Evolutionary conservation across 1,140 invertebrate species (phyloP).

Genomic region (Brachionus paranguensis): DNA sequence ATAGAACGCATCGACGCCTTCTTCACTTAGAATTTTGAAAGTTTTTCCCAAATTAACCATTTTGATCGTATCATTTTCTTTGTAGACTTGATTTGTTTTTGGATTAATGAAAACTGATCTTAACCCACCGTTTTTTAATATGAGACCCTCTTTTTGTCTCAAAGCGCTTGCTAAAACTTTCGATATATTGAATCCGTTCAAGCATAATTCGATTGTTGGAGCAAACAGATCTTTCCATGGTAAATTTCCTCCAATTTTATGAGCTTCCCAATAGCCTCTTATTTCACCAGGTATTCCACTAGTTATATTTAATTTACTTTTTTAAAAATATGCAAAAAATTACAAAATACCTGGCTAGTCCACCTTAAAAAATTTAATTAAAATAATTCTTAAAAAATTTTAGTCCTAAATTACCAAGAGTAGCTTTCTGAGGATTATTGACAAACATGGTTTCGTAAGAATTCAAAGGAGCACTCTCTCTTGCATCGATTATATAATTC

Average conservation of each 20-base stretch:
- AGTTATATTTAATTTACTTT: slow-evolving; percentile 46
- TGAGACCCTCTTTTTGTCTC: slow-evolving; percentile 38
- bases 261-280: slow-evolving; percentile 74
- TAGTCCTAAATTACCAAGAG: not conserved
- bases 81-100: slow-evolving; percentile 51
- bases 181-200: slow-evolving; percentile 46
- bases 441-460: slow-evolving; percentile 15
- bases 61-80: slow-evolving; percentile 56
- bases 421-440: not conserved
- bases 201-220: slow-evolving; percentile 60
- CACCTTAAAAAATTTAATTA: slow-evolving; percentile 2
- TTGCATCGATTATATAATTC: slow-evolving; percentile 4
- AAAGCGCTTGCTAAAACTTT: slow-evolving; percentile 35
- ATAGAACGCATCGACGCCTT: slow-evolving; percentile 52
- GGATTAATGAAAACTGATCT: slow-evolving; percentile 55
- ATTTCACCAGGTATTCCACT: slow-evolving; percentile 84
- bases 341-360: not conserved
- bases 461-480: slow-evolving; percentile 20
- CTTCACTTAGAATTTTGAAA: slow-evolving; percentile 50
- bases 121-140: slow-evolving; percentile 40
- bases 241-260: slow-evolving; percentile 66
- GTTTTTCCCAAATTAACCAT: slow-evolving; percentile 53
- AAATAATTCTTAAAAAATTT: not conserved
- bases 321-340: not conserved
- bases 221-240: slow-evolving; percentile 74